Conservation (phyloP, 2,797 vertebrate species). For the Gorsachius magnificus region DNA sequence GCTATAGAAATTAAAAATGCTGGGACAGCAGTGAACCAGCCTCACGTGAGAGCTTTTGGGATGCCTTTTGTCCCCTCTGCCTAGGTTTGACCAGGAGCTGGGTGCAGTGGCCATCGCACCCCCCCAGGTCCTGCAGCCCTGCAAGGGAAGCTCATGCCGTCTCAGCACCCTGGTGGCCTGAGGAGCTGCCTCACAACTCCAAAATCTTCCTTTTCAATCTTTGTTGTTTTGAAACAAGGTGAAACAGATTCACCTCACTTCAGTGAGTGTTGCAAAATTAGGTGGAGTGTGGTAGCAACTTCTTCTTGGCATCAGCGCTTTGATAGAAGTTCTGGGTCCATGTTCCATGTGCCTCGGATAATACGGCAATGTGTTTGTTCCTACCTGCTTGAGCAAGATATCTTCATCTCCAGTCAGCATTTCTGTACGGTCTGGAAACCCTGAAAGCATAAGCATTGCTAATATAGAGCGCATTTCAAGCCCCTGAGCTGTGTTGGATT, state of each 20-base stretch:
- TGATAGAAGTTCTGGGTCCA: neutral
- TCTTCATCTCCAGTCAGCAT: neutral
- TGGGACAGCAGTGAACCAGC: neutral
- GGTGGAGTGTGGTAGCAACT: neutral
- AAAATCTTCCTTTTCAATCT: neutral
- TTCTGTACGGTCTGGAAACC: neutral
- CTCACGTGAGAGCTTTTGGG: neutral
- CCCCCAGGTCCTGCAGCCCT: accelerated
- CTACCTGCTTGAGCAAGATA: neutral
- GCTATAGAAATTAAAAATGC: neutral
- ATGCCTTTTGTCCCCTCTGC: neutral
- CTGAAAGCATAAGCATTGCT: neutral
- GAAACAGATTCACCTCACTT: accelerated
- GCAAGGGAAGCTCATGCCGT: neutral
- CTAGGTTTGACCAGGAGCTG: neutral
- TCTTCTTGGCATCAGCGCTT: neutral
- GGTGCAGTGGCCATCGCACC: accelerated
- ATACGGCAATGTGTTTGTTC: accelerated
- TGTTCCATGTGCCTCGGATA: neutral
- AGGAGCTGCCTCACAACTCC: neutral
- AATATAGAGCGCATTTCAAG: neutral
- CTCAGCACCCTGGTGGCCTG: neutral
- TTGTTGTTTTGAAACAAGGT: neutral
- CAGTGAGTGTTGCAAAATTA: neutral
- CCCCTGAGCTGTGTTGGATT: accelerated